phyloP scores from a whole-genome alignment of 2,797 vertebrate species.

The Graptemys geographica region DNA sequence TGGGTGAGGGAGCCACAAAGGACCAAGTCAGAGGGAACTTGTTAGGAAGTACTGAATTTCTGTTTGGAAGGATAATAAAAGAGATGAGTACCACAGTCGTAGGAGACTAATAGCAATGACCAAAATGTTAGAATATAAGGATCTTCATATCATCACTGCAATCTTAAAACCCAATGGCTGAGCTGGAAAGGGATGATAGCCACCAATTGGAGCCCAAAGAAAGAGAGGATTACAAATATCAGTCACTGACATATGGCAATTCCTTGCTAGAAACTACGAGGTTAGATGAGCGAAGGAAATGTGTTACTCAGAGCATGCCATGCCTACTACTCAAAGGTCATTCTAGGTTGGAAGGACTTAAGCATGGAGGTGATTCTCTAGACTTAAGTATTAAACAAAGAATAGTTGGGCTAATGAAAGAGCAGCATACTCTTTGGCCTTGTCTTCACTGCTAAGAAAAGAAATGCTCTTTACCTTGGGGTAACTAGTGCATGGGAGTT shows the following conservation, averaged over 20 bases:
- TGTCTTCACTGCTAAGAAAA: not conserved
- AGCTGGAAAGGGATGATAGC: not conserved
- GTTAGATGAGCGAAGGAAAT: not conserved
- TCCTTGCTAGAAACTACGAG: not conserved
- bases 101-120: not conserved
- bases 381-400: not conserved
- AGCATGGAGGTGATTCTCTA: not conserved
- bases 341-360: not conserved
- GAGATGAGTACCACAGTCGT: not conserved
- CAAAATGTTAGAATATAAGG: not conserved
- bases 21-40: not conserved
- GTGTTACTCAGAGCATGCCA: not conserved
- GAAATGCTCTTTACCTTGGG: not conserved
- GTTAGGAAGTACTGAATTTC: not conserved
- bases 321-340: not conserved
- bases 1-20: not conserved
- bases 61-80: not conserved
- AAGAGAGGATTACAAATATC: not conserved
- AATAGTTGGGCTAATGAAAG: not conserved
- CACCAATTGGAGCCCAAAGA: not conserved
- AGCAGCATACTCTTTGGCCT: not conserved
- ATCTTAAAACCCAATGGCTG: not conserved
- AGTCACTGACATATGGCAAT: not conserved
- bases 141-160: not conserved
- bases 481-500: not conserved